Percentiles rank a stretch among this genome's conserved stretches.
Conservation (phyloP, 2,888 invertebrate genomes). For the Apoda limacodes region DNA sequence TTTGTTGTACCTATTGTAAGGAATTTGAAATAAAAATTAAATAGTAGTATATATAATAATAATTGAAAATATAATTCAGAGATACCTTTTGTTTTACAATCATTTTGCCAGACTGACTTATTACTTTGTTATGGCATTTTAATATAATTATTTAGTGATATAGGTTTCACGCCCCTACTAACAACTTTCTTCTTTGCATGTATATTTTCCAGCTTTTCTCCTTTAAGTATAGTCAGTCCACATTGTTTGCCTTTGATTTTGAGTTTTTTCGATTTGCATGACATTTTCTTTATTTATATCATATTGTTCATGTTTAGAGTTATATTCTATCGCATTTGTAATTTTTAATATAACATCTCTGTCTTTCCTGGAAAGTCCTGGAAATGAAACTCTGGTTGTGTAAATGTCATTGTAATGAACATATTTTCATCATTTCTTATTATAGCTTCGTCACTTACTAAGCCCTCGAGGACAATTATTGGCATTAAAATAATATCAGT, state of each 20-base stretch:
- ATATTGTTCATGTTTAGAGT: too few relatives aligned
- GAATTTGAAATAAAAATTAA: too few relatives aligned
- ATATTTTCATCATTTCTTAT: constrained; percentile 7
- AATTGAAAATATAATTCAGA: constrained; percentile 6
- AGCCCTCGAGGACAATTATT: constrained; percentile 9
- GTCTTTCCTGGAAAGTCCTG: too few relatives aligned
- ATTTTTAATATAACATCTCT: too few relatives aligned
- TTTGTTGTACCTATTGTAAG: too few relatives aligned
- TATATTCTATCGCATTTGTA: too few relatives aligned
- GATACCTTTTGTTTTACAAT: constrained; percentile 8
- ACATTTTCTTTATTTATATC: background rate
- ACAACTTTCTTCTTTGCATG: constrained; percentile 9
- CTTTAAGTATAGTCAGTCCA: constrained; percentile 9
- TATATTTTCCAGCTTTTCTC: constrained; percentile 9
- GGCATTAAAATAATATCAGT: constrained; percentile 9
- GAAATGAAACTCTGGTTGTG: constrained; percentile 6
- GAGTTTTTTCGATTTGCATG: constrained; percentile 7
- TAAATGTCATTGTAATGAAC: constrained; percentile 7
- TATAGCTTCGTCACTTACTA: constrained; percentile 9
- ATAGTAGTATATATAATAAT: constrained; percentile 7
- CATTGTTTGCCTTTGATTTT: constrained; percentile 10
- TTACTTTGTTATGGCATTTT: constrained; percentile 8
- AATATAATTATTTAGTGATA: constrained; percentile 9
- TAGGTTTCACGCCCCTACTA: constrained; percentile 8
- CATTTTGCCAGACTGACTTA: constrained; percentile 7